These are phyloP conservation scores for Heliconius erato DNA, from an alignment of 2,888 invertebrate species.

Conservation along the genomic window DNA sequence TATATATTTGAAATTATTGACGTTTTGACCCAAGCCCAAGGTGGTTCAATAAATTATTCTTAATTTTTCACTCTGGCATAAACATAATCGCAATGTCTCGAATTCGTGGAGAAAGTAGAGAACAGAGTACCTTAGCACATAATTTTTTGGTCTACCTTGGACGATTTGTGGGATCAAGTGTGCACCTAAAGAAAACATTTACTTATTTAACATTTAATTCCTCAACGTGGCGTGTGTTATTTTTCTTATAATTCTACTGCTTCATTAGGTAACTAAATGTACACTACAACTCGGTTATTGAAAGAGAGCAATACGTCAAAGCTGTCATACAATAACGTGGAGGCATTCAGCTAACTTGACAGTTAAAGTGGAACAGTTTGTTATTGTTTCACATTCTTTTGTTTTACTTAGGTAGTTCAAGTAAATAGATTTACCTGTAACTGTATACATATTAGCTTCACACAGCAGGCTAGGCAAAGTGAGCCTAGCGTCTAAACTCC, in stretches of 20 bases:
- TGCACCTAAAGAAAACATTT: too few species aligned
- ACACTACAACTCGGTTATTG: background rate
- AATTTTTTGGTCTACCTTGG: too few species aligned
- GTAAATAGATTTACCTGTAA: background rate
- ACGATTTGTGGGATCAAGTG: too few species aligned
- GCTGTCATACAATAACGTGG: background rate
- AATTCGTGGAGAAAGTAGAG: too few species aligned
- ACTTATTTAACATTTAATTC: too few species aligned
- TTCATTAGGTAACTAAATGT: background rate
- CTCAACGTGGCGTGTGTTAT: background rate
- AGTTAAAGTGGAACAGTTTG: constrained; percentile 4
- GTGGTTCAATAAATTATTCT: background rate
- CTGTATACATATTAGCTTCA: too few species aligned
- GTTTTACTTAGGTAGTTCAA: background rate
- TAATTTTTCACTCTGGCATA: background rate
- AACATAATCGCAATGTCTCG: too few species aligned
- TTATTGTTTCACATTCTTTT: background rate
- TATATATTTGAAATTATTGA: background rate
- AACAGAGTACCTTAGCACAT: too few species aligned
- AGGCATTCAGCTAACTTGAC: constrained; percentile 5
- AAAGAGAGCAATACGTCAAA: background rate
- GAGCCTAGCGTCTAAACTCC: too few species aligned
- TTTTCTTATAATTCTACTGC: background rate
- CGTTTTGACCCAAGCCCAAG: background rate
- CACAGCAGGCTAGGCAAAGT: too few species aligned